Evolutionary conservation across 2,113 vertebrate genomes (phyloP).

Genomic region (Eretmodus cyanostictus): DNA sequence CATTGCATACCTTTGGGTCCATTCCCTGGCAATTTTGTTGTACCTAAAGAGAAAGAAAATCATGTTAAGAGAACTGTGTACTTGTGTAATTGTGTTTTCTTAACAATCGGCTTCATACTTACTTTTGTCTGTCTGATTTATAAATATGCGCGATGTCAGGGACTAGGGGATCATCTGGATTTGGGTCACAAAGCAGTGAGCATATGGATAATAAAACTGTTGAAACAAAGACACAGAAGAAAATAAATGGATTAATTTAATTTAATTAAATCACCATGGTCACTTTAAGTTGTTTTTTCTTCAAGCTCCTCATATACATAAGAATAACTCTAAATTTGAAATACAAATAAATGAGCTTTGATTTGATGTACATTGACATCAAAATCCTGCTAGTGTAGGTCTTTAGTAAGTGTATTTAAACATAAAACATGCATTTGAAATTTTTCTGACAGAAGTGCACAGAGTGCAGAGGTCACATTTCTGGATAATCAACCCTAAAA

Average conservation of each 20-base stretch:
- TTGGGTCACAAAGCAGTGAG: slow-evolving; percentile 95
- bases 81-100: not conserved
- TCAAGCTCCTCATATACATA: not conserved
- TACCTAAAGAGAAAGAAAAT: slow-evolving; percentile 75
- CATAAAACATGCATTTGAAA: not conserved
- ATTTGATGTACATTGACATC: not conserved
- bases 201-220: slow-evolving; percentile 96
- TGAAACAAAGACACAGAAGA: not conserved
- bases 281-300: not conserved
- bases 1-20: slow-evolving; percentile 97
- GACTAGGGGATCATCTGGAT: slow-evolving; percentile 93
- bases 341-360: not conserved
- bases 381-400: not conserved
- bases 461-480: not conserved
- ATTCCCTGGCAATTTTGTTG: slow-evolving; percentile 91
- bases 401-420: not conserved
- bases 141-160: slow-evolving; percentile 95
- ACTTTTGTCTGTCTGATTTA: slow-evolving; percentile 95
- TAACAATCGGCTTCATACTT: slow-evolving; percentile 51
- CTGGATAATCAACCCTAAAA: not conserved
- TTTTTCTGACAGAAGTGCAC: not conserved
- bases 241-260: not conserved
- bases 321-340: not conserved
- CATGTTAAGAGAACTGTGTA: not conserved
- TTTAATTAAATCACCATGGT: not conserved